Conservation (phyloP, 1,140 invertebrate species). For the Subanguina moxae region DNA sequence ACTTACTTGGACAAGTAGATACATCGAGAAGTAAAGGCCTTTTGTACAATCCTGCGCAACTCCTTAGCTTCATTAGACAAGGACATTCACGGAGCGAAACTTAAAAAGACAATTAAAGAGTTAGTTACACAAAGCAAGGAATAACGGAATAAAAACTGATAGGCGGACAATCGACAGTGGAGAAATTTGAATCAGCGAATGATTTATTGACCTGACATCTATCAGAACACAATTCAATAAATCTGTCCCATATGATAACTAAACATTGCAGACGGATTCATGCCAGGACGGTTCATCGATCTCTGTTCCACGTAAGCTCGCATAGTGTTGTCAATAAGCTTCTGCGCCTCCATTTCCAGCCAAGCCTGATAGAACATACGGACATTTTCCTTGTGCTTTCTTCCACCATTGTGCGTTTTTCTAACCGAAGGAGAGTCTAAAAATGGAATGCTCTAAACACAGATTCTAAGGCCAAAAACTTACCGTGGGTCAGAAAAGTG, state of each 20-base stretch:
- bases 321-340: conserved; percentile 93
- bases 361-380: conserved; percentile 99
- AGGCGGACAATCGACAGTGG: too few species aligned
- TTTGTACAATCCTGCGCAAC: conserved; percentile 7
- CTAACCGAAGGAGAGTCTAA: conserved; percentile 87
- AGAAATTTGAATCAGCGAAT: too few species aligned
- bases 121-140: too few species aligned
- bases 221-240: too few species aligned
- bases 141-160: too few species aligned
- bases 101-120: too few species aligned
- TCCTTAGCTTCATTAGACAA: neutral
- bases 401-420: conserved; percentile 96
- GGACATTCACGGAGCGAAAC: neutral
- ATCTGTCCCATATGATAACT: neutral
- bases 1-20: conserved; percentile 11
- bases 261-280: neutral
- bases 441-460: too few species aligned
- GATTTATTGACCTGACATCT: too few species aligned
- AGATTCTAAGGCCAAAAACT: too few species aligned
- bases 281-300: conserved; percentile 16
- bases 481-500: conserved; percentile 90
- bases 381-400: conserved; percentile 99
- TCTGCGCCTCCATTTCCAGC: conserved; percentile 94
- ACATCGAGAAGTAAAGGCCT: neutral
- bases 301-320: conserved; percentile 54